Base-by-base conservation (phyloP, 2,113 vertebrate species). In the Acanthisitta chloris region DNA sequence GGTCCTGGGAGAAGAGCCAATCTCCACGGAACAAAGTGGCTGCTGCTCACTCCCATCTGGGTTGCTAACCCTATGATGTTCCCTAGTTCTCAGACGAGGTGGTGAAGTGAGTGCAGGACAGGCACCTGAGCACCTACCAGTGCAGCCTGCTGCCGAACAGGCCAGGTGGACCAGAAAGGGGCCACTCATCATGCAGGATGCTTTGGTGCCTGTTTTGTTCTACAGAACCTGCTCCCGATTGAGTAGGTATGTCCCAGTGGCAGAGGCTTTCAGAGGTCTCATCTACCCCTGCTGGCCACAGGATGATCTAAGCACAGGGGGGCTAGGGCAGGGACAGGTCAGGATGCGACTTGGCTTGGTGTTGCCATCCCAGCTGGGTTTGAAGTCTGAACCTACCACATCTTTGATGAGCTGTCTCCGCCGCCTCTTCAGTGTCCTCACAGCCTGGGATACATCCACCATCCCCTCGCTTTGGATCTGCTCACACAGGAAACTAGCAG, bases 381-480 rank as follows among this genome's bases (percentile, higher is more conserved):
- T 70, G 34, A 80, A 76, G 43, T 33, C 49, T 76, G 9, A 25
- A 95, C 97, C 26, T 93, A 97, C 97, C 97, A 92, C 85, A 29
- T 95, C 92, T 43, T 94, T 92, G 74, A 97, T 80, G 61, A 97
- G 43, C 58, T 97, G 93, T 51, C 73, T 91, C 10, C 97, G 67
- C 4, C 59, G 55, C 26, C 69, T 94, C 66, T 95, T 96, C 69
- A 97, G 48, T 23, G 73, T 93, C 72, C 97, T 95, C 14, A 95
- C 97, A 8, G 95, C 96, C 83, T 97, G 97, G 40, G 97, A 97
- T 13, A 97, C 96, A 72, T 97, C 96, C 45, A 97, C 94, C 26
- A 92, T 26, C 18, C 95, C 96, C 34, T 97, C 96, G 0, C 93
- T 94, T 82, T 95, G 94, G 64, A 97, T 97, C 82, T 97, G 97